phyloP scores from a whole-genome alignment of 2,797 vertebrate species.

The Melanotaenia nigrans region DNA sequence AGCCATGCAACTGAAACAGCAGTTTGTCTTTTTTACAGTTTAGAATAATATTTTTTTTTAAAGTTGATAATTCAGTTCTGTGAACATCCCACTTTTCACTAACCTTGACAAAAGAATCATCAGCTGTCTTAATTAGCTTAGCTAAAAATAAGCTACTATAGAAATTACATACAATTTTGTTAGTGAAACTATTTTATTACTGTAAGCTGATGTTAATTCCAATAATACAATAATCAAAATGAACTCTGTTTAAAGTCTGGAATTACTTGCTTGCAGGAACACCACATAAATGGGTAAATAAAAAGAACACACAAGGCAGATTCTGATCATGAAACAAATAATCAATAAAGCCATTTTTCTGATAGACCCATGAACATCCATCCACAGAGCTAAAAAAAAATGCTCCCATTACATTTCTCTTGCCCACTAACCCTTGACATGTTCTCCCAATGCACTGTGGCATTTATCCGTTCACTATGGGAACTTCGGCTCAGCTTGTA shows the following conservation, averaged over 20 bases:
- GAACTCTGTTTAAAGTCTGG: neutral
- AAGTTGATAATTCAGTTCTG: too few relatives aligned
- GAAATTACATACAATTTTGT: too few relatives aligned
- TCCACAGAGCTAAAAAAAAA: conserved; percentile 37
- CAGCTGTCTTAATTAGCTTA: too few relatives aligned
- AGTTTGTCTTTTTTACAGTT: too few relatives aligned
- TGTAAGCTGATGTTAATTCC: too few relatives aligned
- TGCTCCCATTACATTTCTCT: conserved; percentile 32
- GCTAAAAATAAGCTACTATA: too few relatives aligned
- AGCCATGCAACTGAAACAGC: too few relatives aligned
- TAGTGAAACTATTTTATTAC: too few relatives aligned
- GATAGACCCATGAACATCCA: conserved; percentile 19
- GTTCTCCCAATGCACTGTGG: conserved; percentile 21
- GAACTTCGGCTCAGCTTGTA: neutral
- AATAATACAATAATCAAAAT: neutral
- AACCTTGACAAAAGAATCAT: too few relatives aligned
- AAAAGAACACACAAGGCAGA: conserved; percentile 1
- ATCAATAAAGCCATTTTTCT: conserved; percentile 36
- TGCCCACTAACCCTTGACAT: conserved; percentile 34
- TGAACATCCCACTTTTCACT: too few relatives aligned
- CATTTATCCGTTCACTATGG: conserved; percentile 25
- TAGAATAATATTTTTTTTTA: too few relatives aligned
- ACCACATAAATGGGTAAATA: neutral
- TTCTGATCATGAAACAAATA: conserved; percentile 11
- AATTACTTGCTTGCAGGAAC: neutral